These are phyloP conservation scores for Amphibalanus amphitrite DNA, from an alignment of 1,140 invertebrate species.

Conservation along the genomic window DNA sequence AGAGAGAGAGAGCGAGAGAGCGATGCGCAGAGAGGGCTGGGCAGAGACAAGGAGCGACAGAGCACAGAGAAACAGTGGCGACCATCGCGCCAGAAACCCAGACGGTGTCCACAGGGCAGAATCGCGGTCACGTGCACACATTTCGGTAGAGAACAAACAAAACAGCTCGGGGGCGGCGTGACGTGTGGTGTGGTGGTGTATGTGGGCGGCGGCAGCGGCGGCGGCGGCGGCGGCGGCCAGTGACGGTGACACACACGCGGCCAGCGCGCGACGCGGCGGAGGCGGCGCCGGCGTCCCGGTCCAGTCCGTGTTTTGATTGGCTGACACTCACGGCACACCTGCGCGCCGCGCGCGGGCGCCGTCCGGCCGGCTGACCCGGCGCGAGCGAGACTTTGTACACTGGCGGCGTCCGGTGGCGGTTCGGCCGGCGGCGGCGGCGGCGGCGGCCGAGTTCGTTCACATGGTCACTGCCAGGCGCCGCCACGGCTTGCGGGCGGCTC, in stretches of 20 bases:
- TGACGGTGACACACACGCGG: neutral
- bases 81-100: neutral
- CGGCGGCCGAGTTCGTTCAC: neutral
- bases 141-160: neutral
- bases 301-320: neutral
- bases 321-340: neutral
- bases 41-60: neutral
- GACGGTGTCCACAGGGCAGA: too few relatives aligned
- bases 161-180: neutral
- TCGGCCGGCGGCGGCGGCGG: too few relatives aligned
- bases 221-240: too few relatives aligned
- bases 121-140: neutral
- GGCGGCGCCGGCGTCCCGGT: too few relatives aligned
- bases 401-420: neutral
- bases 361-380: too few relatives aligned
- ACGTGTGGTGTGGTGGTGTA: neutral
- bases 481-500: slow-evolving; percentile 82
- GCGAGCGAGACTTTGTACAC: neutral
- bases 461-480: neutral
- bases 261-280: too few relatives aligned
- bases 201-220: neutral
- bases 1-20: too few relatives aligned
- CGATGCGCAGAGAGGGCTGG: neutral
- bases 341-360: too few relatives aligned
- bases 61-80: neutral